Conservation (phyloP, 2,113 vertebrate species). For the Crotalus tigris region DNA sequence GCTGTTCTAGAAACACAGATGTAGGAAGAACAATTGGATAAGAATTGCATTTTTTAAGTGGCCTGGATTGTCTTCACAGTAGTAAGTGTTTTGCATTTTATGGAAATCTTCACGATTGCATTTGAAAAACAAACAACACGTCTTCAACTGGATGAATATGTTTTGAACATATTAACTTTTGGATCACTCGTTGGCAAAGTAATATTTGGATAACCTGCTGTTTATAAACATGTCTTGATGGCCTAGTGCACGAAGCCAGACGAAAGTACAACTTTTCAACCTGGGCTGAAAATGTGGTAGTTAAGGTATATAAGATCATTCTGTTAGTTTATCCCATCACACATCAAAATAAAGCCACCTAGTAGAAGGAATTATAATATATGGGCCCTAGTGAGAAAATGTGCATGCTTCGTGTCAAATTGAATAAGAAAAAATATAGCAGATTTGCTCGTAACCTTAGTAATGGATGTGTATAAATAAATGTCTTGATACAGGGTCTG, state of each 20-base stretch:
- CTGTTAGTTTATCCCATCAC: background rate
- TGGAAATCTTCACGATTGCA: constrained; percentile 3
- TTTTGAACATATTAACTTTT: constrained; percentile 21
- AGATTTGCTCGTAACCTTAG: background rate
- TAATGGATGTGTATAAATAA: background rate
- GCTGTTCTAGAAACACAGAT: background rate
- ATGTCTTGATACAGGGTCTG: background rate
- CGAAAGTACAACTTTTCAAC: background rate
- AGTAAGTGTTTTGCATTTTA: constrained; percentile 26
- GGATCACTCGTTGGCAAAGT: background rate
- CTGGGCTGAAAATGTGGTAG: background rate
- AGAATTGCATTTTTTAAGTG: constrained; percentile 1
- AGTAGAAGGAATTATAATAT: background rate
- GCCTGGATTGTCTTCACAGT: constrained; percentile 10
- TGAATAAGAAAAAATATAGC: background rate
- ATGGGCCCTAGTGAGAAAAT: background rate
- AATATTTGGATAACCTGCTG: background rate
- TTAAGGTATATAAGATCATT: background rate
- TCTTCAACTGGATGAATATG: constrained; percentile 12
- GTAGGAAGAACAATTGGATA: background rate
- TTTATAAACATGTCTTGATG: constrained; percentile 25
- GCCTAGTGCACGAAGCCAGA: background rate
- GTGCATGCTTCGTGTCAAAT: background rate
- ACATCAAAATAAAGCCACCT: background rate
- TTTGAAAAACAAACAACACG: constrained; percentile 21